These are phyloP conservation scores for Vireo griseus DNA, from an alignment of 2,797 vertebrate species.

Conservation along the genomic window DNA sequence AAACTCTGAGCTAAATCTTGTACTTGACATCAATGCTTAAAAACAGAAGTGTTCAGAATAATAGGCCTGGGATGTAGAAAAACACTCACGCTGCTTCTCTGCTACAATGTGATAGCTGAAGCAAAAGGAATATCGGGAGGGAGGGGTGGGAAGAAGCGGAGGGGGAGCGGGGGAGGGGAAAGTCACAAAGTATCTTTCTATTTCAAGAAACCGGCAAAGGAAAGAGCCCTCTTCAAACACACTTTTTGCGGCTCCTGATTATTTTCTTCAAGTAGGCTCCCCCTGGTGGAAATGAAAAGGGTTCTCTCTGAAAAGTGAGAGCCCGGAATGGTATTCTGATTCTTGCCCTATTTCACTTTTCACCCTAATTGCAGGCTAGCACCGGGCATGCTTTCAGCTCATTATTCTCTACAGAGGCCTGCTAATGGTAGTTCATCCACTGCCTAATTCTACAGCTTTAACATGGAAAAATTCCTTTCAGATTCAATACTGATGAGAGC, in stretches of 20 bases:
- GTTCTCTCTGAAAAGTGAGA: neutral
- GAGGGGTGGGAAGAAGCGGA: accelerated
- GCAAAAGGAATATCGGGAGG: neutral
- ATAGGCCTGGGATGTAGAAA: neutral
- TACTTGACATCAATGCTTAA: neutral
- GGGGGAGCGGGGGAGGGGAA: neutral
- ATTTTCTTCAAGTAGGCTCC: neutral
- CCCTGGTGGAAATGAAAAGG: constrained; percentile 60
- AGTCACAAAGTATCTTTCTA: neutral
- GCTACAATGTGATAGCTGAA: neutral
- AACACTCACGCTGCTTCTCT: neutral
- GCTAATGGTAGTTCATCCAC: constrained; percentile 31
- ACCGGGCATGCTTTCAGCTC: constrained; percentile 13
- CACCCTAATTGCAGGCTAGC: constrained; percentile 34
- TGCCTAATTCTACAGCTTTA: constrained; percentile 24
- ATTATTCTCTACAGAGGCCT: constrained; percentile 36
- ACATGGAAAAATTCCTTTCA: constrained; percentile 23
- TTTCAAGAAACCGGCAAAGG: neutral
- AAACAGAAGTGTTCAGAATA: neutral
- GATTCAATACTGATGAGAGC: neutral
- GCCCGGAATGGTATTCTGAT: neutral
- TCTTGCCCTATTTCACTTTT: constrained; percentile 38
- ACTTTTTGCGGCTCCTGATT: neutral
- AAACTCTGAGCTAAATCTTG: neutral
- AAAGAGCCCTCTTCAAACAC: neutral